Conservation (phyloP, 2,888 invertebrate genomes). For the Tridacna gigas region DNA sequence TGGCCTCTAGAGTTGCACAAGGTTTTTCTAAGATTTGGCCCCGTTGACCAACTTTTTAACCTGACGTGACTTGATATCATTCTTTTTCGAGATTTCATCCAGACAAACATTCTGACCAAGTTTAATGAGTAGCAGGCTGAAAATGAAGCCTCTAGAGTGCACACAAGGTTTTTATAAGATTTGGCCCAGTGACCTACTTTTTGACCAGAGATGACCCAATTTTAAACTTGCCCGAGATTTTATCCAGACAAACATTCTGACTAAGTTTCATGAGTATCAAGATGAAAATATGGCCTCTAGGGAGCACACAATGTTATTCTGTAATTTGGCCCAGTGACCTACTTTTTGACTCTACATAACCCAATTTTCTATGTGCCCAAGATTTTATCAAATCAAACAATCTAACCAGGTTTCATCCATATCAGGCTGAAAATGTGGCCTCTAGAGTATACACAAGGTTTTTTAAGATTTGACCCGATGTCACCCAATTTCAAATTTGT, state of each 20-base stretch:
- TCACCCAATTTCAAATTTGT: neutral
- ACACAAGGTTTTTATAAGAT: neutral
- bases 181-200: neutral
- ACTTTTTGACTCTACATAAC: neutral
- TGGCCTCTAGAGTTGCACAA: too few species aligned
- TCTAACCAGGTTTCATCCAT: neutral
- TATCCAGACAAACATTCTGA: neutral
- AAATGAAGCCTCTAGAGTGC: neutral
- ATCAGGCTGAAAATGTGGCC: neutral
- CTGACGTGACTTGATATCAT: too few species aligned
- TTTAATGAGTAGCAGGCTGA: too few species aligned
- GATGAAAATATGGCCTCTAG: neutral
- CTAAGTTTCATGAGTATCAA: neutral
- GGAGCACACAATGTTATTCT: neutral
- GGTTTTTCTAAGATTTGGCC: too few species aligned
- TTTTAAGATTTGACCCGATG: neutral
- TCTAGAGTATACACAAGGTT: neutral
- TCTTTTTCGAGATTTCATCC: too few species aligned
- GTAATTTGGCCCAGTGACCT: neutral
- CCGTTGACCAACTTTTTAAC: too few species aligned
- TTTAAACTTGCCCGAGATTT: neutral
- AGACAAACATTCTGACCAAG: too few species aligned
- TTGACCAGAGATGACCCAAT: neutral
- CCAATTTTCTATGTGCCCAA: neutral
- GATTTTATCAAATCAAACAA: neutral